These are phyloP conservation scores for Triops longicaudatus DNA, from an alignment of 1,140 invertebrate genomes.

Conservation along the genomic window DNA sequence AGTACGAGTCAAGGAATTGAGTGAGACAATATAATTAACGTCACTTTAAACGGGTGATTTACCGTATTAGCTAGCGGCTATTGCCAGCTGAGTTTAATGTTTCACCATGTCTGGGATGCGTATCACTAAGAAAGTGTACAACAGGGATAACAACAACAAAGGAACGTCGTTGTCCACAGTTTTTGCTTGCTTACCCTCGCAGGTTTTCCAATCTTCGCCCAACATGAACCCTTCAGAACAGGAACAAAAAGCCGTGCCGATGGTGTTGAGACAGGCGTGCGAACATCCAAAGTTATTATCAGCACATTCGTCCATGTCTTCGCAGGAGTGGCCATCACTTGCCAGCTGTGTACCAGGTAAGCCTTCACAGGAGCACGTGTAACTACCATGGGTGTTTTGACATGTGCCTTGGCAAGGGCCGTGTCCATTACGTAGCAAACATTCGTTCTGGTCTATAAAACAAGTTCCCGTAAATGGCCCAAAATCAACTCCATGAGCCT, in stretches of 20 bases:
- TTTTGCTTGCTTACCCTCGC: conserved; percentile 40
- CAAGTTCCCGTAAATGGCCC: conserved; percentile 12
- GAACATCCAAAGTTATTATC: conserved; percentile 42
- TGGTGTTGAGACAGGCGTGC: conserved; percentile 50
- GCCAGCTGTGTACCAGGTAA: conserved; percentile 51
- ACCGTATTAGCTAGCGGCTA: no score
- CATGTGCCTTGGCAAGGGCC: conserved; percentile 59
- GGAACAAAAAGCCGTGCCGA: conserved; percentile 47
- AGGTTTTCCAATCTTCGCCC: conserved; percentile 48
- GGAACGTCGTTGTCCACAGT: conserved; percentile 46
- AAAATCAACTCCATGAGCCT: not conserved
- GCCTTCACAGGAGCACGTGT: conserved; percentile 51
- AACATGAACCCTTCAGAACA: conserved; percentile 45
- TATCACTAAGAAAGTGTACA: no score
- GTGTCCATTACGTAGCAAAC: conserved; percentile 51
- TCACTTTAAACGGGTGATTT: no score
- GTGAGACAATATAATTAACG: no score
- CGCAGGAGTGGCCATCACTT: conserved; percentile 44
- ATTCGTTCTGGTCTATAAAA: conserved; percentile 51
- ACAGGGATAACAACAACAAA: conserved; percentile 43
- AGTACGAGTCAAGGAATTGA: no score
- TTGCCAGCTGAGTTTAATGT: no score
- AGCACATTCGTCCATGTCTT: conserved; percentile 42
- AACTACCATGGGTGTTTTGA: conserved; percentile 51
- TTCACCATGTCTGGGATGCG: no score